phyloP scores from a whole-genome alignment of 2,797 vertebrate genomes.

The Syndactyla subalaris region DNA sequence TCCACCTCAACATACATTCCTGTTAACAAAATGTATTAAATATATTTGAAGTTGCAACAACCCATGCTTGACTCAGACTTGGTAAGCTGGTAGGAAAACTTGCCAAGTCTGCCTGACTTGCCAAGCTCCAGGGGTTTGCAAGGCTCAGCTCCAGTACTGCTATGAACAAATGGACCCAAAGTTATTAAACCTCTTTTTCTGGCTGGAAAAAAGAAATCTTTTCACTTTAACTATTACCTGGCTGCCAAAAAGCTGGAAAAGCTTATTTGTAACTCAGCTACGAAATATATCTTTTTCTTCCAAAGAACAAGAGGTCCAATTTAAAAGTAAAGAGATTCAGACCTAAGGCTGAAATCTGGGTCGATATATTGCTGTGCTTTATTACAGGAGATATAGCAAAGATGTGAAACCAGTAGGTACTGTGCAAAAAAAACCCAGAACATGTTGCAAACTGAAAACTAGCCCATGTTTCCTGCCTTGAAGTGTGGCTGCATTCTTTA shows the following conservation, averaged over 20 bases:
- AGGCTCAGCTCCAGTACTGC: conserved; percentile 57
- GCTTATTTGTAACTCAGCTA: conserved; percentile 38
- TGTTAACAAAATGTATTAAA: conserved; percentile 64
- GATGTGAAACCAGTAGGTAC: not conserved
- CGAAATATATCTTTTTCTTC: not conserved
- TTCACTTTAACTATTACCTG: conserved; percentile 71
- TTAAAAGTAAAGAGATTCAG: conserved; percentile 25
- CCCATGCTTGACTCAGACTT: conserved; percentile 50
- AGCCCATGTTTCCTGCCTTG: not conserved
- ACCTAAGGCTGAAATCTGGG: conserved; percentile 10
- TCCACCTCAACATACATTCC: not conserved
- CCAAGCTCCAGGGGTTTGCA: conserved; percentile 78
- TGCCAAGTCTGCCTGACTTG: conserved; percentile 67
- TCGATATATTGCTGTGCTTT: not conserved
- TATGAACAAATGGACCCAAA: conserved; percentile 69
- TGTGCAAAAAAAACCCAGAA: not conserved
- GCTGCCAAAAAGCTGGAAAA: conserved; percentile 70
- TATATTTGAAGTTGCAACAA: conserved; percentile 41
- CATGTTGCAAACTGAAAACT: not conserved
- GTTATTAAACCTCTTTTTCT: conserved; percentile 75
- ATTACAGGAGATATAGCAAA: not conserved
- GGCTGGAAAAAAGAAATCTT: conserved; percentile 66
- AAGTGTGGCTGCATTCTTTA: not conserved
- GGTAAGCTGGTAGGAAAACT: conserved; percentile 52
- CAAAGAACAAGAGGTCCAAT: not conserved